Evolutionary conservation across 2,888 invertebrate genomes (phyloP).

Genomic region (Pediacus dermestoides): DNA sequence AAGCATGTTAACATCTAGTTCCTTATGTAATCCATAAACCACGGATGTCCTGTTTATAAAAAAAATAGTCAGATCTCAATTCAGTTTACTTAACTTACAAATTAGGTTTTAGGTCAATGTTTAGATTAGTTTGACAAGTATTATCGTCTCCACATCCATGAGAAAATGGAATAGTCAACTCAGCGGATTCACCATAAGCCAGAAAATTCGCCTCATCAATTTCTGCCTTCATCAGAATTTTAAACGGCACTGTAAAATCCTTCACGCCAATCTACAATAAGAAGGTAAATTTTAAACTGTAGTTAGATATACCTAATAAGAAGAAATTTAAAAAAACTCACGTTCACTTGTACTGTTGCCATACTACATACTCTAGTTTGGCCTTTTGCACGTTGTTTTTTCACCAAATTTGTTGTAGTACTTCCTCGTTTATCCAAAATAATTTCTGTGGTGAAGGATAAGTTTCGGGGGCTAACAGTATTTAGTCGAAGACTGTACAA

Average conservation of each 20-base stretch:
- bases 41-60: conserved; percentile 7
- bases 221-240: conserved; percentile 18
- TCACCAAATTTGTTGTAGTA: too few species aligned
- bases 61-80: neutral
- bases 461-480: too few species aligned
- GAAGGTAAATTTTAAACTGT: too few species aligned
- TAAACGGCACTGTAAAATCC: conserved; percentile 20
- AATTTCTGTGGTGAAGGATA: too few species aligned
- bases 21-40: conserved; percentile 22
- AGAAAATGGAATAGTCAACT: conserved; percentile 24
- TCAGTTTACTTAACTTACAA: conserved; percentile 18
- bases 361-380: too few species aligned
- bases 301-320: too few species aligned
- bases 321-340: too few species aligned
- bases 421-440: too few species aligned
- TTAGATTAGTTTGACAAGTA: conserved; percentile 27
- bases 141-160: conserved; percentile 32
- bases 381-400: too few species aligned
- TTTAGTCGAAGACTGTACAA: too few species aligned
- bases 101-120: conserved; percentile 15
- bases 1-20: conserved; percentile 19
- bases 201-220: conserved; percentile 15
- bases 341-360: too few species aligned
- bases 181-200: conserved; percentile 21
- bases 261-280: too few species aligned